These are phyloP conservation scores for Pampus argenteus DNA, from an alignment of 2,797 vertebrate genomes.

Conservation along the genomic window DNA sequence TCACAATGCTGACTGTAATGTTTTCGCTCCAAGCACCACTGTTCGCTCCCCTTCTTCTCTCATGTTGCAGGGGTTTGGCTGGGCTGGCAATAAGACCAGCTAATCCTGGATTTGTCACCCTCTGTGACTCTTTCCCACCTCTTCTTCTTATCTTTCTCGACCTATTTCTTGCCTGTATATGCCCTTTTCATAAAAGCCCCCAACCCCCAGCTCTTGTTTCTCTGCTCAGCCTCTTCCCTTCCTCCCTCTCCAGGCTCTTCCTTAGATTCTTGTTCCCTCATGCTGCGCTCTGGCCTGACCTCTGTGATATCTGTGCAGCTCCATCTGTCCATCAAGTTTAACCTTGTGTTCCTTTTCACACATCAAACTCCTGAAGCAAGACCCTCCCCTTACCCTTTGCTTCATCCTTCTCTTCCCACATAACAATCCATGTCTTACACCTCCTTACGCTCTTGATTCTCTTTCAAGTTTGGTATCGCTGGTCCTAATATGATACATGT, in stretches of 20 bases:
- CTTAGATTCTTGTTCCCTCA: background rate
- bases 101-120: slow-evolving; percentile 74
- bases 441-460: background rate
- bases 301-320: slow-evolving; percentile 20
- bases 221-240: slow-evolving; percentile 1
- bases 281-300: slow-evolving; percentile 24
- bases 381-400: background rate
- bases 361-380: slow-evolving; percentile 24
- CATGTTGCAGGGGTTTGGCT: slow-evolving; percentile 33
- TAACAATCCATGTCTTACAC: background rate
- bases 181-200: slow-evolving; percentile 1
- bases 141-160: slow-evolving; percentile 7
- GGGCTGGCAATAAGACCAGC: slow-evolving; percentile 46
- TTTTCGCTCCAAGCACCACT: background rate
- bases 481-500: background rate
- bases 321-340: slow-evolving; percentile 41
- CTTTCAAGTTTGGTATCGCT: background rate
- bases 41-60: background rate
- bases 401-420: slow-evolving; percentile 10
- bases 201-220: background rate
- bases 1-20: no score
- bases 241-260: background rate
- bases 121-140: slow-evolving; percentile 25
- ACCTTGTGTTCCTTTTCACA: slow-evolving; percentile 22
- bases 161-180: slow-evolving; percentile 9